Percentiles rank a stretch among this genome's conserved stretches.
phyloP scores from a whole-genome alignment of 2,888 invertebrate genomes.

The Onchidella celtica region DNA sequence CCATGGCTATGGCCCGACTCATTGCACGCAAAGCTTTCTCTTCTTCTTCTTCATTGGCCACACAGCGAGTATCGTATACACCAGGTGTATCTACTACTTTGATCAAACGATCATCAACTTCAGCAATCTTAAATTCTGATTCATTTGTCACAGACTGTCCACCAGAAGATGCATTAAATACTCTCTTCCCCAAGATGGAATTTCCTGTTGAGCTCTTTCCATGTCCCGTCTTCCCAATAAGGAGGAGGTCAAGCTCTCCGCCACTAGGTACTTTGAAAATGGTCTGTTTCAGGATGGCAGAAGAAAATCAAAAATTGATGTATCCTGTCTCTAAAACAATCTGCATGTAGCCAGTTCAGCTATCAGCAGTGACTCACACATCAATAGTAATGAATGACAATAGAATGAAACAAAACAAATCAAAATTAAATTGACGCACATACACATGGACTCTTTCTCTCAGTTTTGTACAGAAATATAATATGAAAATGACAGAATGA shows the following conservation, averaged over 20 bases:
- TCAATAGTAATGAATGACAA: too few species aligned
- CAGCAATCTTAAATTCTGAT: constrained; percentile 8
- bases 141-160: constrained; percentile 31
- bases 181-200: constrained; percentile 20
- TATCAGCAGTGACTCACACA: too few species aligned
- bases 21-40: constrained; percentile 36
- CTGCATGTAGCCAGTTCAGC: too few species aligned
- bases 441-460: too few species aligned
- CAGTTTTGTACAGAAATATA: too few species aligned
- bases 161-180: background rate
- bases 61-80: constrained; percentile 36
- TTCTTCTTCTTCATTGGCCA: background rate
- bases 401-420: too few species aligned
- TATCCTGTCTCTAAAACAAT: too few species aligned
- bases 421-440: too few species aligned
- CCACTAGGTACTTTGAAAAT: constrained; percentile 29
- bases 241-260: constrained; percentile 18
- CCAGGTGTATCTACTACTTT: constrained; percentile 49
- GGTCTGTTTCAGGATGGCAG: too few species aligned
- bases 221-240: constrained; percentile 39
- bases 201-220: constrained; percentile 37
- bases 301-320: too few species aligned
- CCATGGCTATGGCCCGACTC: constrained; percentile 45
- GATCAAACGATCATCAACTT: constrained; percentile 42
- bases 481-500: too few species aligned